phyloP scores from a whole-genome alignment of 1,140 invertebrate species.

The Archivesica marissinica region DNA sequence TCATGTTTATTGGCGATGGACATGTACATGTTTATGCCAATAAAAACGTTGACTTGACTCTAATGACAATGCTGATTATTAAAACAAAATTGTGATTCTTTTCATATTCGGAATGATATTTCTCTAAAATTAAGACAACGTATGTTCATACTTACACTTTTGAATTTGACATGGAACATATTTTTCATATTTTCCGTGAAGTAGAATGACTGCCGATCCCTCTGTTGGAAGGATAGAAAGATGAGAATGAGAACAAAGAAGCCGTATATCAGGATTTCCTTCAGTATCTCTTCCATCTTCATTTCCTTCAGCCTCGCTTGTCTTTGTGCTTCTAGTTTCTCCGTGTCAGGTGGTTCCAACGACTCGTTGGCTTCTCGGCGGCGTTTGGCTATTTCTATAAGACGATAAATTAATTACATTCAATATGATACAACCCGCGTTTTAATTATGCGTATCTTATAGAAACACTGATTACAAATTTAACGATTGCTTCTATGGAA shows the following conservation, averaged over 20 bases:
- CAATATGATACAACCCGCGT: no score
- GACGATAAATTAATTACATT: neutral
- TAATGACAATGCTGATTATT: no score
- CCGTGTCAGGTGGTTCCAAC: slow-evolving; percentile 77
- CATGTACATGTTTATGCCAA: no score
- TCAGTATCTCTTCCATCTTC: slow-evolving; percentile 84
- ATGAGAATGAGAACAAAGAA: slow-evolving; percentile 82
- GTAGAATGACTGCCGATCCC: slow-evolving; percentile 76
- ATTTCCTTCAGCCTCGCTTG: slow-evolving; percentile 83
- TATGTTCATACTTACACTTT: slow-evolving; percentile 63
- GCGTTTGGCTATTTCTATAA: slow-evolving; percentile 75
- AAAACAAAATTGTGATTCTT: no score
- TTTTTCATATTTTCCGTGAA: slow-evolving; percentile 76
- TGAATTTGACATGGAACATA: slow-evolving; percentile 72
- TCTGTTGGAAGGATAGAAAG: slow-evolving; percentile 83
- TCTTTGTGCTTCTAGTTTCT: slow-evolving; percentile 75
- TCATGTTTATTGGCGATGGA: no score
- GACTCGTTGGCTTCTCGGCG: slow-evolving; percentile 72
- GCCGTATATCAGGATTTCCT: slow-evolving; percentile 83
- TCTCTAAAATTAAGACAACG: neutral
- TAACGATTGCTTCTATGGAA: no score
- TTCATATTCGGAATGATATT: no score
- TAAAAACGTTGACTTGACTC: no score
- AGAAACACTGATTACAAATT: no score
- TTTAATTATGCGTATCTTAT: no score